These are phyloP conservation scores for Stenodema calcarata DNA, from an alignment of 2,888 invertebrate species.

Conservation along the genomic window DNA sequence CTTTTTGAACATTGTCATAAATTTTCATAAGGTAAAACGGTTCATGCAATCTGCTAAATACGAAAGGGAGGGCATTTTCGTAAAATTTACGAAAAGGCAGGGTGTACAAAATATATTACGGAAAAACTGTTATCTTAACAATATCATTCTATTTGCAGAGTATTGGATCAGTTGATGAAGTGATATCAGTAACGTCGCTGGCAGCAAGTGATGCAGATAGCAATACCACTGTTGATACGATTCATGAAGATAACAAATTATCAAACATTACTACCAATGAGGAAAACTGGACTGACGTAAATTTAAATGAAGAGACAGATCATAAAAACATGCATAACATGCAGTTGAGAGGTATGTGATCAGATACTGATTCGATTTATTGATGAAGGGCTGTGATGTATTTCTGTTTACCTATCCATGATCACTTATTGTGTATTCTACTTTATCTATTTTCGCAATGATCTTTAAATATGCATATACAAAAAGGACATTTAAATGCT, in stretches of 20 bases:
- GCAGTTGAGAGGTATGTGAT: conserved; percentile 59
- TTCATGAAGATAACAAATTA: conserved; percentile 57
- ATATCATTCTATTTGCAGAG: conserved; percentile 67
- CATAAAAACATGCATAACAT: conserved; percentile 66
- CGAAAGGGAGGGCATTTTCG: too few species aligned
- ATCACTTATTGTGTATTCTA: too few species aligned
- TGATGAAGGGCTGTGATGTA: too few species aligned
- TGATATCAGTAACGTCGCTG: conserved; percentile 57
- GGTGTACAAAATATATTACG: too few species aligned
- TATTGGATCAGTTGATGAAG: conserved; percentile 82
- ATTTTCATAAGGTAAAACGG: too few species aligned
- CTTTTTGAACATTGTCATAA: too few species aligned
- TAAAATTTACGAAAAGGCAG: too few species aligned
- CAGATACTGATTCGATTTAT: neutral
- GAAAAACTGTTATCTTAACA: neutral
- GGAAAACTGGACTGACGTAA: conserved; percentile 93
- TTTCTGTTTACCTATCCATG: too few species aligned
- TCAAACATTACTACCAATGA: conserved; percentile 65
- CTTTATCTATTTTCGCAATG: too few species aligned
- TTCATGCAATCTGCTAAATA: too few species aligned
- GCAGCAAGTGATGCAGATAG: conserved; percentile 58
- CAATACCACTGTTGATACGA: conserved; percentile 57
- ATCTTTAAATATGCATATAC: too few species aligned
- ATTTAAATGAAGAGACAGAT: conserved; percentile 80
- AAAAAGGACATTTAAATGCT: too few species aligned